A percentile compares a stretch with the other conserved stretches of the same genome.
These are phyloP conservation scores for Charina bottae DNA, from an alignment of 2,113 vertebrate genomes.

Conservation along the genomic window DNA sequence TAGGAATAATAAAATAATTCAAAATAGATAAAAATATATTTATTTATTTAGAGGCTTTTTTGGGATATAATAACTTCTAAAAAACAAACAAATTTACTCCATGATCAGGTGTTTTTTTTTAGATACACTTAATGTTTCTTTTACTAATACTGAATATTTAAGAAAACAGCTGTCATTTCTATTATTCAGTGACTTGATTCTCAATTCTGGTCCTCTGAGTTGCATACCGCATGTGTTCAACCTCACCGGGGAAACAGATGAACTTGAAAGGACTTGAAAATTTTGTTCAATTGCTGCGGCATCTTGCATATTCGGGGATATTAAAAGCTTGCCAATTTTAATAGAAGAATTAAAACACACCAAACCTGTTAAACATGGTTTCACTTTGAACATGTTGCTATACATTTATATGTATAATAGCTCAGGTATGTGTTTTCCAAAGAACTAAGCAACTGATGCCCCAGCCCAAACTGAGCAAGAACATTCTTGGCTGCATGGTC, in stretches of 20 bases:
- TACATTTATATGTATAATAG: too few species aligned
- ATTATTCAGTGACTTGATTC: conserved; percentile 43
- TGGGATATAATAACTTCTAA: background rate
- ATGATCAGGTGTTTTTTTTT: background rate
- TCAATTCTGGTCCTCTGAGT: conserved; percentile 49
- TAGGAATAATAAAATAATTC: background rate
- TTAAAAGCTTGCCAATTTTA: conserved; percentile 34
- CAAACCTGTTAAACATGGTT: conserved; percentile 1
- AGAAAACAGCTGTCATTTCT: conserved; percentile 63
- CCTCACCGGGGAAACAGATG: conserved; percentile 42
- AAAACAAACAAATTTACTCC: background rate
- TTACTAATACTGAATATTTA: conserved; percentile 43
- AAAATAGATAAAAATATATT: background rate
- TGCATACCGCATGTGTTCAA: conserved; percentile 44
- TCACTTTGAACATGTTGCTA: too few species aligned
- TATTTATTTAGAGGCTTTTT: background rate
- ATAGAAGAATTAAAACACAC: background rate
- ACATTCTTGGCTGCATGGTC: background rate
- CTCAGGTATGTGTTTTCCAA: too few species aligned
- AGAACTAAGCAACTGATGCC: too few species aligned
- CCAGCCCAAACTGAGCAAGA: too few species aligned
- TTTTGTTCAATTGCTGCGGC: conserved; percentile 33
- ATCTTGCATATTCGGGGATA: background rate
- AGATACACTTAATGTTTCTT: conserved; percentile 36
- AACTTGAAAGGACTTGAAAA: conserved; percentile 33